Evolutionary conservation across 1,140 invertebrate genomes (phyloP).

Genomic region (Musca vetustissima): DNA sequence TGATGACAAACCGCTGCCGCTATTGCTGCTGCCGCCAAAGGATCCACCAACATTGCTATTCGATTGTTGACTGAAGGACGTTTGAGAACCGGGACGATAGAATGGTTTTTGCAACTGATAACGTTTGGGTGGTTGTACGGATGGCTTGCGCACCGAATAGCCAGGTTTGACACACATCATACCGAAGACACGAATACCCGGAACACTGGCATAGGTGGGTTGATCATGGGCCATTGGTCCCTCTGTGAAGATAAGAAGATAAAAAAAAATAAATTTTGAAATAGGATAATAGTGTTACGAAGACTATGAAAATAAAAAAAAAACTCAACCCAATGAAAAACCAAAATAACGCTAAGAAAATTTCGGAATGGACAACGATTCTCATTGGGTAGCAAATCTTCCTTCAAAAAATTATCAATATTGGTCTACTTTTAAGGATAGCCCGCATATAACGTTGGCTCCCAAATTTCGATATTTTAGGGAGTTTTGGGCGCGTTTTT

Average conservation of each 20-base stretch:
- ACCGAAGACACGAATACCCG: conserved; percentile 87
- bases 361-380: too few species aligned
- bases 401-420: too few species aligned
- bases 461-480: too few species aligned
- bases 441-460: too few species aligned
- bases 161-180: conserved; percentile 80
- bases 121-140: conserved; percentile 50
- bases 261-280: neutral
- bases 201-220: conserved; percentile 89
- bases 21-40: conserved; percentile 20
- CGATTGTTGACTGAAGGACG: neutral
- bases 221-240: conserved; percentile 92
- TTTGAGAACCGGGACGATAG: conserved; percentile 40
- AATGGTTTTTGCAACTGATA: conserved; percentile 53
- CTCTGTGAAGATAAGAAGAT: conserved; percentile 61
- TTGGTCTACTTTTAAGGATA: too few species aligned
- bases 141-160: conserved; percentile 51
- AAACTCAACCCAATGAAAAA: too few species aligned
- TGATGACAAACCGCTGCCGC: conserved; percentile 28
- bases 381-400: too few species aligned
- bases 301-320: neutral
- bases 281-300: neutral
- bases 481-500: too few species aligned
- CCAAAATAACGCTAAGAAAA: too few species aligned
- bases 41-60: conserved; percentile 11